Percentiles rank a stretch among this genome's conserved stretches.
Conservation (phyloP, 2,797 vertebrate species). For the Smutsia temminckii region DNA sequence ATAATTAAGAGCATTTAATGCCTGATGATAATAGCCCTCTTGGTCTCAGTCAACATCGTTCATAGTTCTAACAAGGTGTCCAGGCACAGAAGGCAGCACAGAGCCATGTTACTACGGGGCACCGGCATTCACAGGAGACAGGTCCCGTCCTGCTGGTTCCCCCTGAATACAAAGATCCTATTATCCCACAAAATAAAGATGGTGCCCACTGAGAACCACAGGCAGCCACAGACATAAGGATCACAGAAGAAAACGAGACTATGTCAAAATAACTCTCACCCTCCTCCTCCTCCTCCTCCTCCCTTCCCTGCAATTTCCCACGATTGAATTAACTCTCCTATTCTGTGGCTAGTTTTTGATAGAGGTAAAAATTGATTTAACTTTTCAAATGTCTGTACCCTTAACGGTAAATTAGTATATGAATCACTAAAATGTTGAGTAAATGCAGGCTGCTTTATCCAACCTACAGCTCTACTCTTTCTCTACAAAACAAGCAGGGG, state of each 20-base stretch:
- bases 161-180: background rate
- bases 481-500: background rate
- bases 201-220: background rate
- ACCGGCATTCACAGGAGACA: background rate
- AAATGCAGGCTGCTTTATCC: background rate
- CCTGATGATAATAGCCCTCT: too few relatives aligned
- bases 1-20: too few relatives aligned
- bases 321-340: background rate
- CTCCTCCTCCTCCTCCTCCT: background rate
- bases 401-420: background rate
- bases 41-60: background rate
- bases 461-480: background rate
- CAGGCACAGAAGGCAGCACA: accelerated
- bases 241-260: background rate
- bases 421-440: background rate
- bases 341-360: background rate
- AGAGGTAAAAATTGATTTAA: background rate
- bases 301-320: background rate
- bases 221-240: background rate
- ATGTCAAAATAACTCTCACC: background rate
- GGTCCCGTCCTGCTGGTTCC: background rate
- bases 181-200: background rate
- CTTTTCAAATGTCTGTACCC: background rate
- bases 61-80: background rate
- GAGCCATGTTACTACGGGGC: background rate